Conservation (phyloP, 2,113 vertebrate species). For the Ranitomeya imitator region DNA sequence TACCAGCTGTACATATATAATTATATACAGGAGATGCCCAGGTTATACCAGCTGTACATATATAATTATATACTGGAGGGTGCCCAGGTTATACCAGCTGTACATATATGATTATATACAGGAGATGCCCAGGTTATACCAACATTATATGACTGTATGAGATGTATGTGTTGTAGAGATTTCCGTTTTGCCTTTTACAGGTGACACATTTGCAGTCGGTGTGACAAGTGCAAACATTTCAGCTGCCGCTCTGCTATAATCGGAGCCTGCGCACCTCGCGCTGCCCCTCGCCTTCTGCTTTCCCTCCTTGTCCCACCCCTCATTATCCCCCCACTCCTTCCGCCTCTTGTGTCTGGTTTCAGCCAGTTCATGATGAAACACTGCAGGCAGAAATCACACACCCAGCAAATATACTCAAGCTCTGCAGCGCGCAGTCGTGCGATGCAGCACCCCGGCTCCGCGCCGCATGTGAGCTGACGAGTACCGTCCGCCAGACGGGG, state of each 20-base stretch:
- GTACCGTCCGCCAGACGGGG: neutral
- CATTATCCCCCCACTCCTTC: neutral
- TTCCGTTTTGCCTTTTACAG: neutral
- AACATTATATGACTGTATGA: neutral
- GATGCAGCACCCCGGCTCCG: neutral
- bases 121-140: neutral
- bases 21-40: too few relatives aligned
- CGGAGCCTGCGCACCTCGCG: neutral
- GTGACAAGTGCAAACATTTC: neutral
- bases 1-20: too few relatives aligned
- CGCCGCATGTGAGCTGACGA: neutral
- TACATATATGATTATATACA: too few relatives aligned
- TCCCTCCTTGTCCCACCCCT: neutral
- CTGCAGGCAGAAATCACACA: constrained; percentile 36
- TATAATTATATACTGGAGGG: too few relatives aligned
- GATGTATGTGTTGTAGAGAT: too few relatives aligned
- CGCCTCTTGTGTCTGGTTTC: constrained; percentile 9
- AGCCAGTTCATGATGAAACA: constrained; percentile 43
- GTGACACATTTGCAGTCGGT: neutral
- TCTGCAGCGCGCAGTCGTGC: neutral
- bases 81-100: too few relatives aligned
- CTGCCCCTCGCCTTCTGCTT: neutral
- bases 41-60: too few relatives aligned
- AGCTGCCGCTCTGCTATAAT: neutral
- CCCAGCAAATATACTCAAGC: neutral